phyloP scores from a whole-genome alignment of 2,888 invertebrate genomes.

The Ernsta delagoae region DNA sequence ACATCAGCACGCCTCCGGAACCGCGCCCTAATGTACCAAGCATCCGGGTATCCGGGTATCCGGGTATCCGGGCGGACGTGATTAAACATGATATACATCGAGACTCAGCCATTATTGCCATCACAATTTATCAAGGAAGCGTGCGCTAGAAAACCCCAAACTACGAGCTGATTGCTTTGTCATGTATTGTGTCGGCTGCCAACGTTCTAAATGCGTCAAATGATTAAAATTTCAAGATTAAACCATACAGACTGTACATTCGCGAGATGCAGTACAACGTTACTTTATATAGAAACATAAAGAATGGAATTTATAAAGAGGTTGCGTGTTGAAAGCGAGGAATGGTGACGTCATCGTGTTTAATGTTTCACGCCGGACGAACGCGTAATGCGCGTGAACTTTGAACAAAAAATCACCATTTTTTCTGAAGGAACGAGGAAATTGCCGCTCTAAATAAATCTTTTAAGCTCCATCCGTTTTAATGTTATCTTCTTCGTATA shows the following conservation, averaged over 20 bases:
- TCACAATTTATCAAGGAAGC: slow-evolving; percentile 12
- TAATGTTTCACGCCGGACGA: neutral
- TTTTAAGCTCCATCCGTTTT: neutral
- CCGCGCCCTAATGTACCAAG: neutral
- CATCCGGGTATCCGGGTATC: neutral
- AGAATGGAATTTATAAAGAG: neutral
- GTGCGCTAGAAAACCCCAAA: slow-evolving; percentile 2
- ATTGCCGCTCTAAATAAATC: neutral
- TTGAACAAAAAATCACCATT: slow-evolving; percentile 6
- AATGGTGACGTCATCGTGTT: neutral
- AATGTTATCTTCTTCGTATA: neutral
- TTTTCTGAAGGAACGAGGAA: slow-evolving; percentile 4
- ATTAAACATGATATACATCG: slow-evolving; percentile 6
- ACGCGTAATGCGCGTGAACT: neutral
- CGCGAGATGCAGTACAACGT: neutral
- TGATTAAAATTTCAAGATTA: too few relatives aligned
- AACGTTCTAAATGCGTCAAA: neutral
- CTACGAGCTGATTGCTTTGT: neutral
- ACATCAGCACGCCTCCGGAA: neutral
- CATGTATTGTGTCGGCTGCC: neutral
- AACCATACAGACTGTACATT: neutral
- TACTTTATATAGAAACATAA: neutral
- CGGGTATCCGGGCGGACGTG: neutral
- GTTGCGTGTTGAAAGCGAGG: slow-evolving; percentile 7
- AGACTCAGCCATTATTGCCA: neutral